Evolutionary conservation across 2,113 vertebrate species (phyloP), one percentile per base, ranked within the genome.

Genomic region (Ammodramus savannarum): DNA sequence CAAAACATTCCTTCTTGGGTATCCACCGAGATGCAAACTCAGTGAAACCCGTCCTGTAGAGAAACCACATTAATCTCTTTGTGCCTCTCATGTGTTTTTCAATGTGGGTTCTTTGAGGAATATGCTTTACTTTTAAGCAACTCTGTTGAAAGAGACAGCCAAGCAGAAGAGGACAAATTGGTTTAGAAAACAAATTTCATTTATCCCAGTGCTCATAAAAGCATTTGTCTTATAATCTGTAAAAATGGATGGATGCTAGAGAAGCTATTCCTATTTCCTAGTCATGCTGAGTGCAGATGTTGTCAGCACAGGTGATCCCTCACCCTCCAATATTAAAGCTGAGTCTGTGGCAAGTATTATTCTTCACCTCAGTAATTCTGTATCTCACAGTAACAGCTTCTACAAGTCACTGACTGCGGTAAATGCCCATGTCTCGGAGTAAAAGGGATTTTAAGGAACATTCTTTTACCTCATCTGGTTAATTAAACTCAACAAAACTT

Each of bases 311-410:
- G 63, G 85, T 71, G 72, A 97, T 94, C 68, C 48, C 61, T 94
- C 85, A 93, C 59, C 41, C 72, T 92, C 74, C 74, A 74, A 66
- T 96, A 92, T 88, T 94, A 77, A 92, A 92, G 41, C 41, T 1
- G 2, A 62, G 38, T 10, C 72, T 73, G 43, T 39, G 21, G 67
- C 68, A 96, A 90, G 67, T 91, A 65, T 43, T 90, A 66, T 67
- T 88, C 51, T 69, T 90, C 79, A 86, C 55, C 63, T 92, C 83
- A 81, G 79, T 85, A 94, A 95, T 90, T 90, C 75, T 76, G 34
- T 93, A 90, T 94, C 90, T 86, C 51, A 51, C 55, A 93, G 85
- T 78, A 90, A 55, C 90, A 94, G 94, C 85, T 92, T 94, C 51
- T 16, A 39, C 75, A 90, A 69, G 79, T 49, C 17, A 6, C 29